Evolutionary conservation across 2,113 vertebrate species (phyloP).

Genomic region (Cettia cetti): DNA sequence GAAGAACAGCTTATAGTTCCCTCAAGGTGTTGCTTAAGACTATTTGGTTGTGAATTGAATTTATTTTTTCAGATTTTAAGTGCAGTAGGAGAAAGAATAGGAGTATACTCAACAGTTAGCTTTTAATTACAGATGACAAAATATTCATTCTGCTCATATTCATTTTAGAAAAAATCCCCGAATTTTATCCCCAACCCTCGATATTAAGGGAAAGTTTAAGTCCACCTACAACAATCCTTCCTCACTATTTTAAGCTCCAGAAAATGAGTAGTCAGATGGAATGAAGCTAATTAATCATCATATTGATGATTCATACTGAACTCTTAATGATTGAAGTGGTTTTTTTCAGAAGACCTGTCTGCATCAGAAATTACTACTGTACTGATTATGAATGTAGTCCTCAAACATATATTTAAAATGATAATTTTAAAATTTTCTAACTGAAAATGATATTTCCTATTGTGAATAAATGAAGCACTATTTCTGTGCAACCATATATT

Average conservation of each 20-base stretch:
- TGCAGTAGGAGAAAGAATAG: background rate
- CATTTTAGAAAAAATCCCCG: background rate
- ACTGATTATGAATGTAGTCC: background rate
- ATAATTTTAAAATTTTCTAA: background rate
- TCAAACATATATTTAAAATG: background rate
- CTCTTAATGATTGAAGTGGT: background rate
- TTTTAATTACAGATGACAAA: background rate
- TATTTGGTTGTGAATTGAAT: background rate
- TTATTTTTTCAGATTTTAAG: background rate
- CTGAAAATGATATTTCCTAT: background rate
- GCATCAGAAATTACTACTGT: background rate
- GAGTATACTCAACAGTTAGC: background rate
- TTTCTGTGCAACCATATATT: background rate
- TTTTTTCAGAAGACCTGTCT: background rate
- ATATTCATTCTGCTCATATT: background rate
- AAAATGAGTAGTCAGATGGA: background rate
- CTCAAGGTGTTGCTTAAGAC: background rate
- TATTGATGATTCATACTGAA: background rate
- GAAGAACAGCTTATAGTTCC: conserved; percentile 17
- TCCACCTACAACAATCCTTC: background rate
- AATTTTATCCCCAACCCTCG: background rate
- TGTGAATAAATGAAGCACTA: background rate
- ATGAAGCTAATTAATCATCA: background rate
- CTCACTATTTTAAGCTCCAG: background rate
- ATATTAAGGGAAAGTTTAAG: background rate